Conservation (phyloP, 1,140 invertebrate genomes). For the Drosophila elegans region DNA sequence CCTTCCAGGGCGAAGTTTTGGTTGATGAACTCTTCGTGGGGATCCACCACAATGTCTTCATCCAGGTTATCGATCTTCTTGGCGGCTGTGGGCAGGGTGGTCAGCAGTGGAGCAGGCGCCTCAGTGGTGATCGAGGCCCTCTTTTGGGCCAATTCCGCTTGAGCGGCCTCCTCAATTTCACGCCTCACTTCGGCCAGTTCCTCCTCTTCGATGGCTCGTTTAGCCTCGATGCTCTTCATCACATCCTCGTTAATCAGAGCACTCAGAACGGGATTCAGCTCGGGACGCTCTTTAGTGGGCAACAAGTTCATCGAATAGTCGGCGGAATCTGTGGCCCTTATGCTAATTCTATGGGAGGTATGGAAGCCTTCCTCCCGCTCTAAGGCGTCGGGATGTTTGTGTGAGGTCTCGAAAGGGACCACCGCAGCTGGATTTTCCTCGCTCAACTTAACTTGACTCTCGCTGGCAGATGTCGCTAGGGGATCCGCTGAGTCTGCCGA, state of each 20-base stretch:
- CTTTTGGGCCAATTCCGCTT: conserved; percentile 43
- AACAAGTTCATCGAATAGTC: conserved; percentile 78
- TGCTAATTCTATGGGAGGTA: conserved; percentile 73
- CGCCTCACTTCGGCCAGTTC: conserved; percentile 73
- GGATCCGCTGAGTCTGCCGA: conserved; percentile 8
- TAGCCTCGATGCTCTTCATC: conserved; percentile 84
- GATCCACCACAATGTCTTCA: conserved; percentile 67
- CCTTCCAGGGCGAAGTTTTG: conserved; percentile 71
- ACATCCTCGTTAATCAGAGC: conserved; percentile 84
- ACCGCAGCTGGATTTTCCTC: conserved; percentile 2
- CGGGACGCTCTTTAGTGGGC: conserved; percentile 81
- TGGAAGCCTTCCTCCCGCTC: conserved; percentile 68
- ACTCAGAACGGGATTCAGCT: conserved; percentile 80
- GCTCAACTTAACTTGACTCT: conserved; percentile 1
- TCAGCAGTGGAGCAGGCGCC: conserved; percentile 35
- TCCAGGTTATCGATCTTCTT: conserved; percentile 65
- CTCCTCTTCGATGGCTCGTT: conserved; percentile 79
- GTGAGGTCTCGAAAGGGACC: conserved; percentile 73
- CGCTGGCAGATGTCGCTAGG: conserved; percentile 22
- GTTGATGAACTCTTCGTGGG: conserved; percentile 77
- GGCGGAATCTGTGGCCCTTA: conserved; percentile 53
- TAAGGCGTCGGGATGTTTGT: conserved; percentile 68
- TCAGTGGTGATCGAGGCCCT: conserved; percentile 41
- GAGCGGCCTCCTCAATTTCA: conserved; percentile 62
- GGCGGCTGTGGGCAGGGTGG: conserved; percentile 56